Percentiles rank a stretch among this genome's conserved stretches.
Evolutionary conservation across 2,888 invertebrate genomes (phyloP).

Genomic region (Ypsolopha scabrella): DNA sequence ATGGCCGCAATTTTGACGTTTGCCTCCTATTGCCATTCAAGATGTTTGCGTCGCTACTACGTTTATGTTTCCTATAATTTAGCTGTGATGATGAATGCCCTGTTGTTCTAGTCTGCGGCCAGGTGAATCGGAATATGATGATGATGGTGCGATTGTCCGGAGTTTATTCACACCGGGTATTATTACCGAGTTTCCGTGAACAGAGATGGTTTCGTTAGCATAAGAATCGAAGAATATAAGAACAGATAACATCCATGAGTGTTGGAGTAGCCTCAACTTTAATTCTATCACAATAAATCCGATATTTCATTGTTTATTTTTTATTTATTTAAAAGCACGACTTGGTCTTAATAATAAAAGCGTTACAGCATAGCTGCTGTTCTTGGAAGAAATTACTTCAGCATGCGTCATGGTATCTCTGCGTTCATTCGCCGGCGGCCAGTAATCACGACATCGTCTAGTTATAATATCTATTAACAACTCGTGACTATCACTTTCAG

Average conservation of each 20-base stretch:
- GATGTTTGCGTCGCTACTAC: conserved; percentile 28
- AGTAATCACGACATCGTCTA: conserved; percentile 28
- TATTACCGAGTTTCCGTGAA: neutral
- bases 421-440: conserved; percentile 5
- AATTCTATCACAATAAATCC: no score
- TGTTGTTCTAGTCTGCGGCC: conserved; percentile 18
- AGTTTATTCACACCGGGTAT: neutral
- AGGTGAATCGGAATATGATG: neutral
- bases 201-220: no score
- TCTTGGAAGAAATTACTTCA: neutral
- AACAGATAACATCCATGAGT: no score
- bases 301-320: no score
- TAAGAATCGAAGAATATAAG: no score
- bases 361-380: neutral
- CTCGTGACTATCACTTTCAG: conserved; percentile 55
- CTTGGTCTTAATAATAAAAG: neutral
- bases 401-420: conserved; percentile 13
- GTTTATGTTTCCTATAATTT: conserved; percentile 42
- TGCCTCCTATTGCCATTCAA: conserved; percentile 33
- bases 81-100: conserved; percentile 32
- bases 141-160: neutral
- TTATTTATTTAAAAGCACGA: no score
- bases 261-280: no score
- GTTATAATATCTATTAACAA: conserved; percentile 40
- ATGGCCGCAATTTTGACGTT: conserved; percentile 51